Evolutionary conservation across 23 tunicate genomes (phyloP), one percentile per base, ranked within the genome.

Genomic region (Phallusia fumigata): DNA sequence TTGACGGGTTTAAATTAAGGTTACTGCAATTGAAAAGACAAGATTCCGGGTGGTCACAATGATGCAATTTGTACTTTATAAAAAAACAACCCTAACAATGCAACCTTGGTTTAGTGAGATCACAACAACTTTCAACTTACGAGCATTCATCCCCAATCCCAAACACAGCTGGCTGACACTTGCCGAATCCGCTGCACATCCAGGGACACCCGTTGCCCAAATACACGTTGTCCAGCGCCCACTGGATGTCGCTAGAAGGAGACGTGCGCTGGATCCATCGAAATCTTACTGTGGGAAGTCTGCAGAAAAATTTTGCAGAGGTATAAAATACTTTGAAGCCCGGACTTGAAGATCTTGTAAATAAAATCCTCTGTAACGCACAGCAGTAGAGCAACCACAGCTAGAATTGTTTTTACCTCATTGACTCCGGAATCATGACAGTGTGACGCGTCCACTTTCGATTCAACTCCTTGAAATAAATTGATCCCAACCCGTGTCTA

Each of bases 161-260:
- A 13, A 44, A 30, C 18, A 16, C 49, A 5, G 65, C n/a, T 10
- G 85, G 88, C 81, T 58, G 77, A 89, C 98, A 94, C 35, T 79
- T 28, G 10, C 98, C 98, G 76, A 80, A 79, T 64, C 98, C 98
- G 53, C 90, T 75, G 64, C 98, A 94, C 90, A 88, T 84, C 98
- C 98, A 94, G 45, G 83, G 83, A 53, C 98, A 94, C 24, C 85
- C 88, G 58, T 86, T 89, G 32, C 98, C 98, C 26, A 94, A 65
- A 65, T 94, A 94, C 31, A 94, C 52, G 79, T 94, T 86, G 65
- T 94, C 98, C 28, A 94, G 40, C 8, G 88, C 85, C 98, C 98
- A 94, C 45, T 35, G 58, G 13, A 24, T 58, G 31, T 36, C 64
- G 0, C 75, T 34, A 18, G 85, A 65, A 33, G 33, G 69, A 36